Evolutionary conservation across 2,888 invertebrate species (phyloP), one percentile per base, ranked within the genome.

Genomic region (Agrotis ipsilon): DNA sequence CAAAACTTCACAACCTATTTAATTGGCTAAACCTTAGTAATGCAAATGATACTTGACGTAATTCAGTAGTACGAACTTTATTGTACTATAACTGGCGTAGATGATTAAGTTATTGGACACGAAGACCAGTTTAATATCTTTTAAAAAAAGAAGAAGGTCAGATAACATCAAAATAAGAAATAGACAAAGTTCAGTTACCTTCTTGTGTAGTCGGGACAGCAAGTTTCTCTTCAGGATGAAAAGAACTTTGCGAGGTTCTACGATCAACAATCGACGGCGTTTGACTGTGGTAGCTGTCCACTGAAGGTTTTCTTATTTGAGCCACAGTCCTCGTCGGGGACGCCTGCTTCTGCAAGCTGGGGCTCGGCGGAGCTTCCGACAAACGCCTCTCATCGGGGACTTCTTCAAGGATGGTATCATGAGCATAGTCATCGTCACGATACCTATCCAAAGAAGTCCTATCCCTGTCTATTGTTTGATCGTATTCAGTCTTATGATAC

Each of bases 161-260:
- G 14, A 6, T 19, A 0, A 18, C 14, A 46, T 21, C n/a, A 39
- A 51, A 2, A 9, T 32, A 65, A 16, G 16, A 58, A 39, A 39
- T 39, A 9, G 39, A 58, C 49, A 74, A 75, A 48, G 66, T 13
- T 49, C 49, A 72, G 78, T 88, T 75, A 95, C 96, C 96, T 92
- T 96, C 96, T 90, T 93, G 93, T 80, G 93, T 92, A 51, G 91
- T 93, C 54, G 93, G 92, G 81, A 94, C 90, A 61, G 89, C 84
- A 77, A 96, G 93, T 88, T 97, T 97, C 67, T 97, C 97, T 85
- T 97, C 97, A 80, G 96, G 97, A 73, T 94, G 95, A 91, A 94
- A 95, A 81, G 96, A 96, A 88, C 94, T 93, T 90, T 95, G 96
- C 62, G 96, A 96, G 78, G 94, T 94, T 91, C 92, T 94, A 80